Conservation (phyloP, 2,113 vertebrate species). For the Beaufortia kweichowensis region DNA sequence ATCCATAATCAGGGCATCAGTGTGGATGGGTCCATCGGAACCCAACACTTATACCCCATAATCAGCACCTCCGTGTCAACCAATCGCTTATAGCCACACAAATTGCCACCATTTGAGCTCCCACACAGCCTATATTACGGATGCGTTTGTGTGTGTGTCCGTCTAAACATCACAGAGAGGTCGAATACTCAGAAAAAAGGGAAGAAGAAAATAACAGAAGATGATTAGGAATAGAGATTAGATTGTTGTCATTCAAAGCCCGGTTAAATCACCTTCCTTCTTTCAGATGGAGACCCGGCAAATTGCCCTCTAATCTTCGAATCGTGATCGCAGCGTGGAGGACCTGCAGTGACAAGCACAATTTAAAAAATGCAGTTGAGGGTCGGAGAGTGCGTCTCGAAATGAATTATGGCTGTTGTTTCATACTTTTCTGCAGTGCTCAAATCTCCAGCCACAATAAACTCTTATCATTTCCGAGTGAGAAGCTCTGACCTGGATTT, state of each 20-base stretch:
- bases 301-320: constrained; percentile 35
- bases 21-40: constrained; percentile 59
- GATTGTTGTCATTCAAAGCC: constrained; percentile 31
- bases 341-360: background rate
- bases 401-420: background rate
- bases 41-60: constrained; percentile 57
- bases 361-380: constrained; percentile 14
- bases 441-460: constrained; percentile 38
- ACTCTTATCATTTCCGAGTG: constrained; percentile 37
- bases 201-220: constrained; percentile 5
- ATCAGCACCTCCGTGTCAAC: constrained; percentile 56
- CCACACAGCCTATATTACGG: constrained; percentile 54
- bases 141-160: constrained; percentile 44
- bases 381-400: background rate
- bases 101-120: constrained; percentile 57
- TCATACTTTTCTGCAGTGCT: constrained; percentile 10
- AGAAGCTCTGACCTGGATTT: constrained; percentile 44
- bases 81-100: constrained; percentile 54
- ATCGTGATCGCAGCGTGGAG: constrained; percentile 18
- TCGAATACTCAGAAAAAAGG: background rate
- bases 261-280: constrained; percentile 15
- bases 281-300: constrained; percentile 13
- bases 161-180: constrained; percentile 34
- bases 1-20: constrained; percentile 59
- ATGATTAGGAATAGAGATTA: constrained; percentile 35